A percentile compares a stretch with the other conserved stretches of the same genome.
Evolutionary conservation across 2,888 invertebrate genomes (phyloP).

Genomic region (Eupelmus urozonus): DNA sequence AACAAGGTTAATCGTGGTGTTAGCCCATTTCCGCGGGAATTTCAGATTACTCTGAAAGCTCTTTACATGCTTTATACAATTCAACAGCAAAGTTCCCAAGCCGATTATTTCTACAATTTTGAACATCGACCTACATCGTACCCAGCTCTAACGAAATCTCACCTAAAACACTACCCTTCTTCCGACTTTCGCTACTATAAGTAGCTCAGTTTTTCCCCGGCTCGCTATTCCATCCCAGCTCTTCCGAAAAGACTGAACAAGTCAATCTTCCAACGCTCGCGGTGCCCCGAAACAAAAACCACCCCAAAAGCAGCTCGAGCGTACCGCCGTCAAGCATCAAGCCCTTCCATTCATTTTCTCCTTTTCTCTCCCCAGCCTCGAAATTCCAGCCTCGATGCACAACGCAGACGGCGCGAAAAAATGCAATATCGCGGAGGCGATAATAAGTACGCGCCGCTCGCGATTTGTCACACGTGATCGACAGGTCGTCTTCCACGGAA

Average conservation of each 20-base stretch:
- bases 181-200: background rate
- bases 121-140: constrained; percentile 26
- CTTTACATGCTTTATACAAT: constrained; percentile 11
- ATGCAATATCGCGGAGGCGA: constrained; percentile 26
- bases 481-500: background rate
- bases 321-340: background rate
- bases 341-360: background rate
- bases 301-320: no score
- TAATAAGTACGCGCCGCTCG: constrained; percentile 2
- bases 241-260: background rate
- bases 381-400: background rate
- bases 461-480: constrained; percentile 24
- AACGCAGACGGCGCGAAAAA: background rate
- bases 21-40: background rate
- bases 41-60: constrained; percentile 11
- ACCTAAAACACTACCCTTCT: background rate
- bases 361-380: background rate
- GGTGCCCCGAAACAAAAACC: no score
- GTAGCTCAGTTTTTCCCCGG: background rate
- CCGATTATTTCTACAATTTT: constrained; percentile 50
- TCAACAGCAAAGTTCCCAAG: constrained; percentile 30
- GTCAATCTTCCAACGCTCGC: no score
- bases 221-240: no score
- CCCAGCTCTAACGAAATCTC: background rate
- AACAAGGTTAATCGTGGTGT: background rate